Percentiles rank a stretch among this genome's conserved stretches.
Conservation (phyloP, 2,888 invertebrate species). For the Augochlorella aurata region DNA sequence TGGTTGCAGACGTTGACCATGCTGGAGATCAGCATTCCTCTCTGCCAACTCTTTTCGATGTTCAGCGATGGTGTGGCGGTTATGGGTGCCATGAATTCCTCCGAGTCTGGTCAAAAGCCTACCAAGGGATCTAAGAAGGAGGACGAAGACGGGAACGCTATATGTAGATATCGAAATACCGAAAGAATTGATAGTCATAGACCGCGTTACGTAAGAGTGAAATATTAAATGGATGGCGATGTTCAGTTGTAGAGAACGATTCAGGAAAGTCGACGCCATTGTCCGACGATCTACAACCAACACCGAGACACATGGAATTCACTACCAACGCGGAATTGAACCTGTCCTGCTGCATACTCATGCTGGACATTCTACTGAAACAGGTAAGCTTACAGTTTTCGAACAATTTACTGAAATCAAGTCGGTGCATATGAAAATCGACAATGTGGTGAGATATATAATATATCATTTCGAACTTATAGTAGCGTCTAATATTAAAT, state of each 20-base stretch:
- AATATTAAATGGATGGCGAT: slow-evolving; percentile 64
- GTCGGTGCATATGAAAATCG: too few species aligned
- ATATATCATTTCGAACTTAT: too few species aligned
- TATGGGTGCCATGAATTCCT: slow-evolving; percentile 83
- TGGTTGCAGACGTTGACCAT: slow-evolving; percentile 95
- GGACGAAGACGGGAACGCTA: slow-evolving; percentile 81
- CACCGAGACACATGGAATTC: slow-evolving; percentile 86
- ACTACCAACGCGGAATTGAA: slow-evolving; percentile 89
- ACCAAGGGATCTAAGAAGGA: slow-evolving; percentile 67
- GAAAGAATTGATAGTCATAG: neutral
- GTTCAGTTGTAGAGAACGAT: slow-evolving; percentile 87
- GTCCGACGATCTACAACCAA: slow-evolving; percentile 87
- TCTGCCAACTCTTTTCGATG: slow-evolving; percentile 93
- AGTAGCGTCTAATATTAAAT: too few species aligned
- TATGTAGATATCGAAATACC: slow-evolving; percentile 80
- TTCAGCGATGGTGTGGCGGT: slow-evolving; percentile 93
- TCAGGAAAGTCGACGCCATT: slow-evolving; percentile 87
- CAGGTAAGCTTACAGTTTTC: slow-evolving; percentile 85
- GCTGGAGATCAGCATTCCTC: slow-evolving; percentile 94
- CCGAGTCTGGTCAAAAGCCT: slow-evolving; percentile 70
- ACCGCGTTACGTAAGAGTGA: neutral
- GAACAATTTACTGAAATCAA: too few species aligned
- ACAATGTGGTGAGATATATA: too few species aligned
- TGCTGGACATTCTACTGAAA: slow-evolving; percentile 96
- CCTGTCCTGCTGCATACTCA: slow-evolving; percentile 96